phyloP scores from a whole-genome alignment of 1,140 invertebrate species.

The Eriocheir sinensis region DNA sequence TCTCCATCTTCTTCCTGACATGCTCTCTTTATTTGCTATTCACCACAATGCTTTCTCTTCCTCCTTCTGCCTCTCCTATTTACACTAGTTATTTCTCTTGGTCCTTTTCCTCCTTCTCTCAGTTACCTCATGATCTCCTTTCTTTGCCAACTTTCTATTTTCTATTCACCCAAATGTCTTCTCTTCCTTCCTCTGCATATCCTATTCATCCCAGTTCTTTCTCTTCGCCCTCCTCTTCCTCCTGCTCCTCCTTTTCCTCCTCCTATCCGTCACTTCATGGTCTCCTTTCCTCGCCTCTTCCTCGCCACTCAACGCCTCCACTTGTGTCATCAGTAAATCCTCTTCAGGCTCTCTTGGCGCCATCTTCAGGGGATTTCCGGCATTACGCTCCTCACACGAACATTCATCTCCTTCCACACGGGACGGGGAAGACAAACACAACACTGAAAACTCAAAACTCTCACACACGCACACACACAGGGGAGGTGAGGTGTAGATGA shows the following conservation, averaged over 20 bases:
- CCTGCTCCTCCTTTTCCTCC: background rate
- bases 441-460: background rate
- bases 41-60: too few relatives aligned
- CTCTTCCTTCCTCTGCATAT: too few relatives aligned
- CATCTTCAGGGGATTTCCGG: background rate
- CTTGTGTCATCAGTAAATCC: background rate
- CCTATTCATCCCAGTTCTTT: background rate
- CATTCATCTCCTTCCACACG: background rate
- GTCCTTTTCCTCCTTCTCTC: too few relatives aligned
- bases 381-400: background rate
- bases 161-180: too few relatives aligned
- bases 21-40: too few relatives aligned
- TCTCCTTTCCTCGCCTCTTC: background rate
- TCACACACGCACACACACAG: too few relatives aligned
- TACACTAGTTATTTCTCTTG: too few relatives aligned
- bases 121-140: too few relatives aligned
- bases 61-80: too few relatives aligned
- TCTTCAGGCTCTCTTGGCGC: background rate
- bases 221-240: background rate
- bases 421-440: background rate
- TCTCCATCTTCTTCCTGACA: too few relatives aligned
- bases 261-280: background rate
- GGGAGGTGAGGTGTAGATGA: too few relatives aligned
- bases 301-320: background rate
- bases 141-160: too few relatives aligned